A percentile compares a stretch with the other conserved stretches of the same genome.
Evolutionary conservation across 2,113 vertebrate genomes (phyloP).

Genomic region (Cynopterus brachyotis): DNA sequence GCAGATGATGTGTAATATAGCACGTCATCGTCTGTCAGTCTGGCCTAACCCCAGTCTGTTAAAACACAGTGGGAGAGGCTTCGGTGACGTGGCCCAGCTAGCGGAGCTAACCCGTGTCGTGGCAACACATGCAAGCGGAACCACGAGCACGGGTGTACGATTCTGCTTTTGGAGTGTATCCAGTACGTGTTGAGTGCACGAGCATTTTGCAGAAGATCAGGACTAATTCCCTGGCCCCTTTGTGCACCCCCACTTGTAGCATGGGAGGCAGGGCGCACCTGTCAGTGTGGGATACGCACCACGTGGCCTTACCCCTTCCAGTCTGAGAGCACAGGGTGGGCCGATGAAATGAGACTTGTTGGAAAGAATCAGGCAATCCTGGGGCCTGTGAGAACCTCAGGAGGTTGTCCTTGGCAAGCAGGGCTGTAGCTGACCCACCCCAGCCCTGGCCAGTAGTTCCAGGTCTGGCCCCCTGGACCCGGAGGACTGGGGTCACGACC

Average conservation of each 20-base stretch:
- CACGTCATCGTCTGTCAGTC: not conserved
- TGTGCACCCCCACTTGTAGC: not conserved
- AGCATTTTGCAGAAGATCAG: not conserved
- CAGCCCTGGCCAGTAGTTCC: not conserved
- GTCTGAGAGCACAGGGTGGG: not conserved
- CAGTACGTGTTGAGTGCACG: not conserved
- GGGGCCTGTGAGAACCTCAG: not conserved
- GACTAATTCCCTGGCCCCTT: not conserved
- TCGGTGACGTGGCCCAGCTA: not conserved
- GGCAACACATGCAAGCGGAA: fast-evolving
- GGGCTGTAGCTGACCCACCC: not conserved
- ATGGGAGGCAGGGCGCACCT: fast-evolving
- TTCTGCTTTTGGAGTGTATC: not conserved
- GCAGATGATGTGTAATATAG: not conserved
- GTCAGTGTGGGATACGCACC: not conserved
- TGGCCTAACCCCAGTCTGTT: not conserved
- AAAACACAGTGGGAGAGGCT: not conserved
- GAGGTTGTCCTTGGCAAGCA: not conserved
- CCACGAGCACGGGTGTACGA: fast-evolving
- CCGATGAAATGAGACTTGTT: not conserved
- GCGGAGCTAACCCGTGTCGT: not conserved
- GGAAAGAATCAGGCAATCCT: not conserved
- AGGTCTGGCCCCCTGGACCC: not conserved
- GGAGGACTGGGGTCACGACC: fast-evolving
- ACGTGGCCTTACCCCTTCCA: fast-evolving